Conservation (phyloP, 2,888 invertebrate genomes). For the Orchesella flavescens region DNA sequence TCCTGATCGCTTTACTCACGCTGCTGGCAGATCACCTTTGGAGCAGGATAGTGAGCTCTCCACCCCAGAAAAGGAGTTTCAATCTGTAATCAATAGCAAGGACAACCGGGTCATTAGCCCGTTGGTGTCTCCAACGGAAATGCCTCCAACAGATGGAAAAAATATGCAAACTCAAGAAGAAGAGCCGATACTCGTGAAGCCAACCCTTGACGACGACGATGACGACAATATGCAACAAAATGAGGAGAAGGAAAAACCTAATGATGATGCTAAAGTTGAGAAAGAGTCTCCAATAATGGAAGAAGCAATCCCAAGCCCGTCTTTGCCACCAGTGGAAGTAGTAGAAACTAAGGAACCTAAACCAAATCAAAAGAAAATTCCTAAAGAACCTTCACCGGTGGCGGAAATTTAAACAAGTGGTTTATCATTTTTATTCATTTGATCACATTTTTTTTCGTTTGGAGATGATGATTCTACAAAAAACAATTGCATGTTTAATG, state of each 20-base stretch:
- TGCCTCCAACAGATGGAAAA: background rate
- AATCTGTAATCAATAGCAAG: slow-evolving; percentile 67
- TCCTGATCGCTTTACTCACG: background rate
- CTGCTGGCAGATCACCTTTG: slow-evolving; percentile 31
- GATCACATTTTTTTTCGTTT: too few species aligned
- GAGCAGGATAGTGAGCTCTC: slow-evolving; percentile 67
- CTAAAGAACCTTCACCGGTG: background rate
- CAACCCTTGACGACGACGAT: too few species aligned
- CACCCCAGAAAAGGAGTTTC: slow-evolving; percentile 71
- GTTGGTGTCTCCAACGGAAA: slow-evolving; percentile 16
- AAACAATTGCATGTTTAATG: too few species aligned
- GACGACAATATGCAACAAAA: too few species aligned
- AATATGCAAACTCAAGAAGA: too few species aligned
- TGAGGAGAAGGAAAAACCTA: too few species aligned
- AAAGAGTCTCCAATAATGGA: background rate
- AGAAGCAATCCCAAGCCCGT: background rate
- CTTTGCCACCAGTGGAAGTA: background rate
- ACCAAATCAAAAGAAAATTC: background rate
- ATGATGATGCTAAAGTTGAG: background rate
- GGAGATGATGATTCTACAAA: too few species aligned
- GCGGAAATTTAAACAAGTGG: background rate
- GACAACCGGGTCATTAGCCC: slow-evolving; percentile 30
- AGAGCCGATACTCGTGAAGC: too few species aligned
- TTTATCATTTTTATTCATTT: too few species aligned
- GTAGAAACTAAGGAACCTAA: background rate